Conservation (phyloP, 2,797 vertebrate genomes). For the Chrysolophus pictus region DNA sequence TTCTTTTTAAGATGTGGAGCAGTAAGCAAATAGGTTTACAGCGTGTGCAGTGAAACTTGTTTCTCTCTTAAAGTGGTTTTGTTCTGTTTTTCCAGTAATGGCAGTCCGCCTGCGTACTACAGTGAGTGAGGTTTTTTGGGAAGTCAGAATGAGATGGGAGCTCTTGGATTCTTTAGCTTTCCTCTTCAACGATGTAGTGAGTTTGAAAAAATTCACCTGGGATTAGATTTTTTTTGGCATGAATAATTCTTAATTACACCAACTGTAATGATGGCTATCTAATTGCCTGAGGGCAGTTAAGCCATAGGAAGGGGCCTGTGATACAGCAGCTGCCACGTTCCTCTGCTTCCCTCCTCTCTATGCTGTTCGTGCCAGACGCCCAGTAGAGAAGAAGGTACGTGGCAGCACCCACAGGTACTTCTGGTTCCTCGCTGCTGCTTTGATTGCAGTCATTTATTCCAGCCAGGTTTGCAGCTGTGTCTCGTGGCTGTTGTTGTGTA, state of each 20-base stretch:
- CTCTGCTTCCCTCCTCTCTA: constrained; percentile 43
- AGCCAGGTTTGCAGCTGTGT: not conserved
- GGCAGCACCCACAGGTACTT: not conserved
- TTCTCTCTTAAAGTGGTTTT: not conserved
- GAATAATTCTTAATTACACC: not conserved
- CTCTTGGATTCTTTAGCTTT: not conserved
- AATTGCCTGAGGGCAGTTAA: not conserved
- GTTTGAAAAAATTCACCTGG: not conserved
- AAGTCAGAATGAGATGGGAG: not conserved
- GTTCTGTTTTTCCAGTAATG: not conserved
- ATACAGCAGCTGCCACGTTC: not conserved
- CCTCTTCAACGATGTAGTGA: accelerated
- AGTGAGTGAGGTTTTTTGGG: not conserved
- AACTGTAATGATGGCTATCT: not conserved
- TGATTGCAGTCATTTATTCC: not conserved
- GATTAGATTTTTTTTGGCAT: not conserved
- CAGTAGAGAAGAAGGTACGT: not conserved
- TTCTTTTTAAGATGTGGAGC: not conserved
- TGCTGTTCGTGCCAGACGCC: not conserved
- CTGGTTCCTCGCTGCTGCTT: not conserved
- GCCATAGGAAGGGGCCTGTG: not conserved
- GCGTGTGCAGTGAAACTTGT: not conserved
- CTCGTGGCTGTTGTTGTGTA: accelerated
- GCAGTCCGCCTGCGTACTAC: not conserved
- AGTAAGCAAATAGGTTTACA: not conserved